phyloP scores from a whole-genome alignment of 2,113 vertebrate species.

The Himantopus leucocephalus region DNA sequence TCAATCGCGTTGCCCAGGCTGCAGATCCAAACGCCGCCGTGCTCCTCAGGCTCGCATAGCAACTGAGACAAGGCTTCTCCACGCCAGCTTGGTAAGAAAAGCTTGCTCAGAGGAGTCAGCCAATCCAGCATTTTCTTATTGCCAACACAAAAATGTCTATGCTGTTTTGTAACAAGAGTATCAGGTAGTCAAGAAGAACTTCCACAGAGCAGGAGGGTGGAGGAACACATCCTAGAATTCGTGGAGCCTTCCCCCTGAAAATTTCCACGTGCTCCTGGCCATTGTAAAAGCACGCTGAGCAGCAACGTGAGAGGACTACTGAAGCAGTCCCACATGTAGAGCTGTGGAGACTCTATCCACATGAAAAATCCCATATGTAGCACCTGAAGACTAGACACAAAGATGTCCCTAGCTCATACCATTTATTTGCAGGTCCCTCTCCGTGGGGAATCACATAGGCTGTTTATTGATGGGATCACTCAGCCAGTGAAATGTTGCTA shows the following conservation, averaged over 20 bases:
- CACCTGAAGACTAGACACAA: neutral
- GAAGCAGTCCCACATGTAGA: neutral
- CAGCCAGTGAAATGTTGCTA: neutral
- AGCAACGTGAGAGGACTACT: neutral
- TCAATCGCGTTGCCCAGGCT: neutral
- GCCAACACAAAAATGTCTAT: rapidly evolving
- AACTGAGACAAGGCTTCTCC: neutral
- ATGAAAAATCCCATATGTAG: neutral
- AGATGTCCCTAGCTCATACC: neutral
- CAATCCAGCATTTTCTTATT: neutral
- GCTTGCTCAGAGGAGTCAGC: neutral
- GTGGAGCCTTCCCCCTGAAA: neutral
- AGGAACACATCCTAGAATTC: neutral
- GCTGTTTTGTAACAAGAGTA: rapidly evolving
- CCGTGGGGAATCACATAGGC: neutral
- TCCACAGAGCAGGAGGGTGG: neutral
- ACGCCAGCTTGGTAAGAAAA: neutral
- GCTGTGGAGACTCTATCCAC: neutral
- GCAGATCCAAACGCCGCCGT: neutral
- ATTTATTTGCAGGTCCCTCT: neutral
- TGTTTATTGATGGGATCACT: neutral
- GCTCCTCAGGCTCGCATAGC: neutral
- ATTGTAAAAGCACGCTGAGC: neutral
- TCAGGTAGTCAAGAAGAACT: neutral
- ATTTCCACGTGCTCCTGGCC: neutral